Conservation (phyloP, 2,797 vertebrate species). For the Cirrhinus mrigala region DNA sequence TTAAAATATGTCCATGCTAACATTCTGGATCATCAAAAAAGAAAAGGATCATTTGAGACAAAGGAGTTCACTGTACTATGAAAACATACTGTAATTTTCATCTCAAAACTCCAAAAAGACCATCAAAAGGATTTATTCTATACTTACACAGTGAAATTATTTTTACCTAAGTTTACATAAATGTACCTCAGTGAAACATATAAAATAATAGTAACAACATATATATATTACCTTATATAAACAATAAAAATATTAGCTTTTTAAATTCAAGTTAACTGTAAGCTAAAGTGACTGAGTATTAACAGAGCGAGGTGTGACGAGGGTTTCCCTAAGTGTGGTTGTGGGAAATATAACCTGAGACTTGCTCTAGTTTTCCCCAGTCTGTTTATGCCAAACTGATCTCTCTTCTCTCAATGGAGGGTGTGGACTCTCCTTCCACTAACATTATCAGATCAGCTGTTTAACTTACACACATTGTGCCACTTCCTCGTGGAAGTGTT, state of each 20-base stretch:
- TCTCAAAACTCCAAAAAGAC: not conserved
- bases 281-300: not conserved
- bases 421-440: conserved; percentile 42
- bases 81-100: not conserved
- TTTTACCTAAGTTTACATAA: not conserved
- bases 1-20: not conserved
- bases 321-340: not conserved
- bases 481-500: conserved; percentile 1
- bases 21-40: not conserved
- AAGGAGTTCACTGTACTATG: not conserved
- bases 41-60: not conserved
- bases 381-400: conserved; percentile 34
- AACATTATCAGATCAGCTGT: conserved; percentile 3
- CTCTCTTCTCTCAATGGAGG: conserved; percentile 36
- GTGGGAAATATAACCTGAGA: conserved; percentile 28
- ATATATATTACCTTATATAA: not conserved
- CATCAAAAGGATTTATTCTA: not conserved
- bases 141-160: not conserved
- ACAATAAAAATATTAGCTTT: not conserved
- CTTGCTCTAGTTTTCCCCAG: conserved; percentile 34
- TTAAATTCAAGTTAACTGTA: not conserved
- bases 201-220: too few relatives aligned
- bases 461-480: not conserved
- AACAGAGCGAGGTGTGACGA: not conserved
- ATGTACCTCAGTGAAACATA: not conserved